phyloP scores from a whole-genome alignment of 2,113 vertebrate genomes.

The Ovibos moschatus region DNA sequence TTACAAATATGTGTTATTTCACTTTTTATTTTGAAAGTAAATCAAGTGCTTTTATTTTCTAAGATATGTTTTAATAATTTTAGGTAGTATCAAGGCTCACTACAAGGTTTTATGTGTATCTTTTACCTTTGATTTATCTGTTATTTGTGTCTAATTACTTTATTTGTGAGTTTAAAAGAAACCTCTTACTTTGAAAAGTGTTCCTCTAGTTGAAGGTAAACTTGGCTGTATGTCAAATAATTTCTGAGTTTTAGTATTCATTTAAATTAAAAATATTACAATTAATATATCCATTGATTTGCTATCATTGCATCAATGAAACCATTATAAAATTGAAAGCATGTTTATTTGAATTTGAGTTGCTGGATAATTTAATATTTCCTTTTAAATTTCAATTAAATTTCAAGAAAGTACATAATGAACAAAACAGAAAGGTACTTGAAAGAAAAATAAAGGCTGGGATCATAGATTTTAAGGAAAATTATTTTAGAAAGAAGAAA shows the following conservation, averaged over 20 bases:
- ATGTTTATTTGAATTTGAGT: constrained; percentile 3
- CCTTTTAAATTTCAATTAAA: not conserved
- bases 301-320: not conserved
- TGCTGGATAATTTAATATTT: not conserved
- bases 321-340: not conserved
- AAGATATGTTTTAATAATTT: not conserved
- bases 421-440: not conserved
- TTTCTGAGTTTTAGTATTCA: not conserved
- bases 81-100: not conserved
- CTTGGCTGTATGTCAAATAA: not conserved
- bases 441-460: not conserved
- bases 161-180: not conserved
- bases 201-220: not conserved
- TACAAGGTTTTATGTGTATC: not conserved
- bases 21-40: not conserved
- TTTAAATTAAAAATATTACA: not conserved
- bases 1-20: not conserved
- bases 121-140: not conserved
- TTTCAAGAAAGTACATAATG: not conserved
- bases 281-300: not conserved
- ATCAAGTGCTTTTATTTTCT: not conserved
- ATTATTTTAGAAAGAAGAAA: not conserved
- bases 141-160: not conserved
- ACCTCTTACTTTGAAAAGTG: not conserved
- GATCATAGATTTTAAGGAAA: not conserved